Evolutionary conservation across 2,888 invertebrate species (phyloP).

Genomic region (Lasioglossum marginatum): DNA sequence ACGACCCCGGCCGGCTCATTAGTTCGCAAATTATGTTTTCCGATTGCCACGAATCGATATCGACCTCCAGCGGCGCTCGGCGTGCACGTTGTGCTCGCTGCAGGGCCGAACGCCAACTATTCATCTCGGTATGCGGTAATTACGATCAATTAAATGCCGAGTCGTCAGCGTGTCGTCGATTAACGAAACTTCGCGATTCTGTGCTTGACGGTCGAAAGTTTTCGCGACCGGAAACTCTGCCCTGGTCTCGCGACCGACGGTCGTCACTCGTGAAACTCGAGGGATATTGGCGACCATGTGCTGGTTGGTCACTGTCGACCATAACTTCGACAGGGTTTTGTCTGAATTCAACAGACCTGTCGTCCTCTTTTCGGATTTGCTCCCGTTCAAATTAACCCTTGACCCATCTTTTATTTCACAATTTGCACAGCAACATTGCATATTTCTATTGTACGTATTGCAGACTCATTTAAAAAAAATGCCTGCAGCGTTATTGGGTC

Average conservation of each 20-base stretch:
- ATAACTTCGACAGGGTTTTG: neutral
- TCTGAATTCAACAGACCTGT: neutral
- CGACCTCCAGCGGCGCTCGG: slow-evolving; percentile 56
- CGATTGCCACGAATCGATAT: slow-evolving; percentile 69
- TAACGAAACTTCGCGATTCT: slow-evolving; percentile 46
- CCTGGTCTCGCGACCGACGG: neutral
- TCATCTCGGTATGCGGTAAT: slow-evolving; percentile 70
- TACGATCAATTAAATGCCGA: slow-evolving; percentile 69
- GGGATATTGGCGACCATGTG: neutral
- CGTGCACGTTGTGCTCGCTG: slow-evolving; percentile 9
- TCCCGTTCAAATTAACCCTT: neutral
- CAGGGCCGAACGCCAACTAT: slow-evolving; percentile 47
- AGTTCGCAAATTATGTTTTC: slow-evolving; percentile 66
- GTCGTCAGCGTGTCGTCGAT: slow-evolving; percentile 44
- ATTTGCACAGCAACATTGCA: neutral
- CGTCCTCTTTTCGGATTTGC: neutral
- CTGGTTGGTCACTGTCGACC: neutral
- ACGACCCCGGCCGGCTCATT: slow-evolving; percentile 62
- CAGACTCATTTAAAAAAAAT: neutral
- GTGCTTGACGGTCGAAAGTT: slow-evolving; percentile 23
- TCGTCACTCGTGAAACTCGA: neutral
- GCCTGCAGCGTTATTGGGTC: neutral
- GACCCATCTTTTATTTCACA: neutral
- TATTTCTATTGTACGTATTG: neutral
- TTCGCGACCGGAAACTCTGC: neutral